phyloP scores from a whole-genome alignment of 2,113 vertebrate genomes.

The Gasterosteus nipponicus region DNA sequence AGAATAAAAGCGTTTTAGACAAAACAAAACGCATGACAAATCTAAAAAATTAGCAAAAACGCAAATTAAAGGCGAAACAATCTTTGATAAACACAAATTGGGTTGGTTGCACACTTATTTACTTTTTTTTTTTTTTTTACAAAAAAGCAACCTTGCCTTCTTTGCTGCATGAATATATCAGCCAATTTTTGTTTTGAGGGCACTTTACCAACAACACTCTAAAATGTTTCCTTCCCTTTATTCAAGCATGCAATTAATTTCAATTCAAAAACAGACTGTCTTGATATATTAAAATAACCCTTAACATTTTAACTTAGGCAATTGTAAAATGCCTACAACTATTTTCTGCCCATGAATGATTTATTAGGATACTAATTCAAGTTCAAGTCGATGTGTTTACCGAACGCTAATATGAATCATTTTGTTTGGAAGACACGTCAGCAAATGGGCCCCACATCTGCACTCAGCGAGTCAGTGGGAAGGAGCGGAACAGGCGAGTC shows the following conservation, averaged over 20 bases:
- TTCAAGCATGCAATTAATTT: not conserved
- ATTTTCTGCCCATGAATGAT: constrained; percentile 5
- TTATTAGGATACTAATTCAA: not conserved
- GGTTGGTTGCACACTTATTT: not conserved
- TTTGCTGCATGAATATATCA: not conserved
- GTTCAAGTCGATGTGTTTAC: not conserved
- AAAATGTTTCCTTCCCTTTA: not conserved
- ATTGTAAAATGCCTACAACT: not conserved
- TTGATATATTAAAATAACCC: not conserved
- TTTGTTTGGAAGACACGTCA: not conserved
- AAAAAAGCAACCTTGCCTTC: not conserved
- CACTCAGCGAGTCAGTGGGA: not conserved
- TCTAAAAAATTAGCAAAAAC: too few species aligned
- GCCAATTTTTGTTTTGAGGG: not conserved
- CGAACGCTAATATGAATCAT: not conserved
- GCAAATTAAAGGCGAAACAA: too few species aligned
- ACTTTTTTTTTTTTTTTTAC: not conserved
- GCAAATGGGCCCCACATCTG: not conserved
- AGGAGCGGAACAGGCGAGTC: not conserved
- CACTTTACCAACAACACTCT: not conserved
- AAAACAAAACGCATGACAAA: too few species aligned
- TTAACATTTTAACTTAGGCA: too few species aligned
- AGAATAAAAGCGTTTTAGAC: too few species aligned
- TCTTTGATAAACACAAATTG: too few species aligned
- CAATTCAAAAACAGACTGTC: not conserved